Conservation (phyloP, 2,797 vertebrate genomes). For the Siniperca scherzeri region DNA sequence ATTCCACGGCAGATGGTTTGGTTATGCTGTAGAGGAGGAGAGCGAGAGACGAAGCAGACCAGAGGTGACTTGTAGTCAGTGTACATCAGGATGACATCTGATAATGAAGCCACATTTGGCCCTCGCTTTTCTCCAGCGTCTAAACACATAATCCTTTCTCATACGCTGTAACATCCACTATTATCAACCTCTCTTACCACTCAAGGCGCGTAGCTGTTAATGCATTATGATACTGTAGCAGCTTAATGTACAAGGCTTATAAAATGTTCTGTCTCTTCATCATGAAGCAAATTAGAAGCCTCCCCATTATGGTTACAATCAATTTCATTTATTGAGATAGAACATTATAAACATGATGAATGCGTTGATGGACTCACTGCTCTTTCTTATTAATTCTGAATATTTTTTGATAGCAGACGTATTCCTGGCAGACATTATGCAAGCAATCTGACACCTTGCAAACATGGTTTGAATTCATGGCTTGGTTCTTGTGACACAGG, state of each 20-base stretch:
- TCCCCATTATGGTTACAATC: conserved; percentile 31
- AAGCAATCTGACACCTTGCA: neutral
- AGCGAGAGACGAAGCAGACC: neutral
- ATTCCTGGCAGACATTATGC: neutral
- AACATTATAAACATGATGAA: conserved; percentile 36
- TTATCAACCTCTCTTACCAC: conserved; percentile 10
- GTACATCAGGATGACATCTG: conserved; percentile 26
- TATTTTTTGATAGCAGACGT: conserved; percentile 9
- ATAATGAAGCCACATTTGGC: conserved; percentile 27
- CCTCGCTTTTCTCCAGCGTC: neutral
- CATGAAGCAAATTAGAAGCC: conserved; percentile 37
- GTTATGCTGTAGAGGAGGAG: conserved; percentile 26
- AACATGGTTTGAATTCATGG: conserved; percentile 16
- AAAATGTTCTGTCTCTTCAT: conserved; percentile 33
- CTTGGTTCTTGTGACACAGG: conserved; percentile 3
- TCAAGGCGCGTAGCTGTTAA: neutral
- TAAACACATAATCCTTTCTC: conserved; percentile 5
- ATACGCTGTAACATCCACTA: neutral
- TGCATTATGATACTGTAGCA: neutral
- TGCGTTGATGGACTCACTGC: conserved; percentile 3
- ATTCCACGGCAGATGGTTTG: conserved; percentile 58
- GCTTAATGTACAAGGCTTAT: conserved; percentile 31
- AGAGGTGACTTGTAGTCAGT: conserved; percentile 24
- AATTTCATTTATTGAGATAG: conserved; percentile 32
- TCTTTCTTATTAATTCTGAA: conserved; percentile 21